Conservation (phyloP, 2,888 invertebrate species). For the Phymatocera aterrima region DNA sequence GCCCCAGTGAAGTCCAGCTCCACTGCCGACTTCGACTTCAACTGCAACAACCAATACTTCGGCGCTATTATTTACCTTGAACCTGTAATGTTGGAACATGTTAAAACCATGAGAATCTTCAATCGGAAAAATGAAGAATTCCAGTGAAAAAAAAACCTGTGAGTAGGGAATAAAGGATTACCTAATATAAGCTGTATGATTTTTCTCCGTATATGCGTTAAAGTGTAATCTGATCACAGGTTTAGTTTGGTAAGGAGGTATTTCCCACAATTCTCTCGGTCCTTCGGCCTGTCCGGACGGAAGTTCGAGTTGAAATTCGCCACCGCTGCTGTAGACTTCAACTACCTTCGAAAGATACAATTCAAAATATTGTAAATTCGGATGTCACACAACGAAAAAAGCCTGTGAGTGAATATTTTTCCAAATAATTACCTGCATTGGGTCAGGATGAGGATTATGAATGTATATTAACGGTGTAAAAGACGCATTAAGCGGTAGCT, state of each 20-base stretch:
- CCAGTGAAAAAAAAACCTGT: background rate
- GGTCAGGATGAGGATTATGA: constrained; percentile 94
- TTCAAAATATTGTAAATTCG: no score
- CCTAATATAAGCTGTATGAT: constrained; percentile 91
- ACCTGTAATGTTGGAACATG: constrained; percentile 74
- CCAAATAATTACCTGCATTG: constrained; percentile 84
- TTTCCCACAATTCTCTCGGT: constrained; percentile 90
- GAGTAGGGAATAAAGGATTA: constrained; percentile 59
- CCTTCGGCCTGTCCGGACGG: constrained; percentile 88
- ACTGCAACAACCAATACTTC: constrained; percentile 88
- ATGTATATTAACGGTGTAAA: constrained; percentile 92
- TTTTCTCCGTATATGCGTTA: constrained; percentile 85
- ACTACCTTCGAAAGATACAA: constrained; percentile 79
- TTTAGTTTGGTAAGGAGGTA: constrained; percentile 92
- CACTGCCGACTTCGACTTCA: constrained; percentile 86
- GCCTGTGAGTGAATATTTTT: background rate
- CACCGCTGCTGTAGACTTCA: constrained; percentile 92
- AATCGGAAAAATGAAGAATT: background rate
- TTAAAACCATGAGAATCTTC: background rate
- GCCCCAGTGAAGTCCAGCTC: constrained; percentile 86
- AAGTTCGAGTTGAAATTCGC: constrained; percentile 91
- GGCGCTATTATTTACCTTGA: constrained; percentile 82
- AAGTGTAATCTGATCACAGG: constrained; percentile 92
- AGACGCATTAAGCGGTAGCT: constrained; percentile 93
- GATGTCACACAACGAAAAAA: no score